A percentile compares a stretch with the other conserved stretches of the same genome.
Evolutionary conservation across 2,888 invertebrate species (phyloP).

Genomic region (Imbricaverruca yamaguchii): DNA sequence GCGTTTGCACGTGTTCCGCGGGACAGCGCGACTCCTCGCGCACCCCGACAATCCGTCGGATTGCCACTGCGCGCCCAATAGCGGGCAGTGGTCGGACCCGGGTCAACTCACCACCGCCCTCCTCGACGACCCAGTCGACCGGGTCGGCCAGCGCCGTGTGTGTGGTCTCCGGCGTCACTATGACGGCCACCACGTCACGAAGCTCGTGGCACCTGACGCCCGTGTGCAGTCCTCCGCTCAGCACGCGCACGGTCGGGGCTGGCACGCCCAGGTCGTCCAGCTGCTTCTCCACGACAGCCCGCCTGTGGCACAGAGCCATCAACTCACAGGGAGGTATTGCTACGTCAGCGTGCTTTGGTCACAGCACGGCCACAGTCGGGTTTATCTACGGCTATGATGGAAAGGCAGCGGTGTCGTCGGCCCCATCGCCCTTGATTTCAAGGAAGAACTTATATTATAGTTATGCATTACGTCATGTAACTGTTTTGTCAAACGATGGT

Average conservation of each 20-base stretch:
- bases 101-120: neutral
- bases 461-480: too few relatives aligned
- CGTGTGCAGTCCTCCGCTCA: neutral
- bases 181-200: neutral
- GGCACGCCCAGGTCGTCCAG: neutral
- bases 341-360: neutral
- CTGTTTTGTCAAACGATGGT: too few relatives aligned
- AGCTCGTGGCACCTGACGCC: neutral
- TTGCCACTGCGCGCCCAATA: too few relatives aligned
- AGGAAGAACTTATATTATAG: too few relatives aligned
- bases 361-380: neutral
- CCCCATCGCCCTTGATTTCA: too few relatives aligned
- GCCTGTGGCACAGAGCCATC: neutral
- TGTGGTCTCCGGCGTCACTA: neutral
- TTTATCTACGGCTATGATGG: neutral
- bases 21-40: too few relatives aligned
- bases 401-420: too few relatives aligned
- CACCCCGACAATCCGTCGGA: too few relatives aligned
- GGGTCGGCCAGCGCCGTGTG: constrained; percentile 6
- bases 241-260: neutral
- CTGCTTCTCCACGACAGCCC: neutral
- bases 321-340: too few relatives aligned
- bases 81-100: neutral
- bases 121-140: constrained; percentile 9
- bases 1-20: too few relatives aligned